Evolutionary conservation across 2,113 vertebrate species (phyloP).

Genomic region (Brachyhypopomus occidentalis): DNA sequence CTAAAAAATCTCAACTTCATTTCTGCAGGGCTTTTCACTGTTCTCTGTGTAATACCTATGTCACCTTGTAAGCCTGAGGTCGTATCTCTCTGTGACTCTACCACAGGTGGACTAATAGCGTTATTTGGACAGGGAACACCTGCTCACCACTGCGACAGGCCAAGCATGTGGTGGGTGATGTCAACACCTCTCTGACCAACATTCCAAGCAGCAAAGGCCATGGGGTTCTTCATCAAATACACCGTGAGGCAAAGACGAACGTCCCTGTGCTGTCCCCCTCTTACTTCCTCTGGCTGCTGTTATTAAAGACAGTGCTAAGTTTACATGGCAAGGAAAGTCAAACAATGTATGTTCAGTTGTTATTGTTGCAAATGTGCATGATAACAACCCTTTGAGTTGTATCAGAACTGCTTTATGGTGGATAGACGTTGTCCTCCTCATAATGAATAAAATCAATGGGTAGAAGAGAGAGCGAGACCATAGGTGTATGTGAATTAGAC

Average conservation of each 20-base stretch:
- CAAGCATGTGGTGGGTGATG: constrained; percentile 10
- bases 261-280: too few relatives aligned
- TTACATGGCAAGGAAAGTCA: too few relatives aligned
- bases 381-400: too few relatives aligned
- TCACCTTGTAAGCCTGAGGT: not conserved
- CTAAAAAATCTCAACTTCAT: not conserved
- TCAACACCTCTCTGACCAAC: not conserved
- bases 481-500: constrained; percentile 19
- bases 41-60: not conserved
- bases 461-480: constrained; percentile 21
- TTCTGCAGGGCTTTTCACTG: not conserved
- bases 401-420: not conserved
- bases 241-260: not conserved
- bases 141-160: not conserved
- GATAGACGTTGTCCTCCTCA: constrained; percentile 16
- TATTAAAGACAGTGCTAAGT: too few relatives aligned
- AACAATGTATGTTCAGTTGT: too few relatives aligned
- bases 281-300: too few relatives aligned
- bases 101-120: not conserved
- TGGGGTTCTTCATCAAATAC: not conserved
- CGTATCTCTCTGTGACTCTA: not conserved
- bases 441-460: constrained; percentile 37
- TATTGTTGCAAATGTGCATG: too few relatives aligned
- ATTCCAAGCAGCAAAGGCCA: not conserved
- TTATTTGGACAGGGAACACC: constrained; percentile 1